Evolutionary conservation across 2,113 vertebrate genomes (phyloP).

Genomic region (Serranochromis macrocephalus): DNA sequence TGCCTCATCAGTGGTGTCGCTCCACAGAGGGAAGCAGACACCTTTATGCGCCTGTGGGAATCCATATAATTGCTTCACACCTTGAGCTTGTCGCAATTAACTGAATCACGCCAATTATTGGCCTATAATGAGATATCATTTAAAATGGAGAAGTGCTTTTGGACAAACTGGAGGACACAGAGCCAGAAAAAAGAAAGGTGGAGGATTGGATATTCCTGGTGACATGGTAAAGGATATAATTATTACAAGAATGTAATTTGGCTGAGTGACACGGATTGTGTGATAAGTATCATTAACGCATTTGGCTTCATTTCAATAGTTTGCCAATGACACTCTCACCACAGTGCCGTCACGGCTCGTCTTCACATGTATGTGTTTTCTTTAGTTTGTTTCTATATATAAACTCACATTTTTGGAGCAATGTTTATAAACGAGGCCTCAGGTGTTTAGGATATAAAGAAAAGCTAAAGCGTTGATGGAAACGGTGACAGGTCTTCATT

Average conservation of each 20-base stretch:
- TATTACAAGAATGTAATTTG: conserved; percentile 44
- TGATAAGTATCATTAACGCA: conserved; percentile 40
- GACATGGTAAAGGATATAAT: conserved; percentile 43
- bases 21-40: conserved; percentile 53
- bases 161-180: conserved; percentile 38
- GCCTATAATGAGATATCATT: conserved; percentile 59
- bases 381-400: background rate
- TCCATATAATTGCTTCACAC: conserved; percentile 63
- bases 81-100: conserved; percentile 66
- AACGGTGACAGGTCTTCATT: background rate
- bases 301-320: conserved; percentile 23
- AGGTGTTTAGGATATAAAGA: conserved; percentile 22
- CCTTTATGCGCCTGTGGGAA: conserved; percentile 54
- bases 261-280: conserved; percentile 26
- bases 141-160: conserved; percentile 39
- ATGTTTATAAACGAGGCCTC: conserved; percentile 52
- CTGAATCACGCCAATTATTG: conserved; percentile 65
- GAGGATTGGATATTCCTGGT: conserved; percentile 1
- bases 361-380: background rate
- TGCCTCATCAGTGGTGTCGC: conserved; percentile 48
- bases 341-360: background rate
- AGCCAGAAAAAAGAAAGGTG: background rate
- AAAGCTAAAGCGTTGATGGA: conserved; percentile 3
- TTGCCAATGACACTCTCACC: background rate
- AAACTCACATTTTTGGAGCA: background rate